Base-by-base conservation (phyloP, 2,888 invertebrate genomes). In the Glomeris marginata region DNA sequence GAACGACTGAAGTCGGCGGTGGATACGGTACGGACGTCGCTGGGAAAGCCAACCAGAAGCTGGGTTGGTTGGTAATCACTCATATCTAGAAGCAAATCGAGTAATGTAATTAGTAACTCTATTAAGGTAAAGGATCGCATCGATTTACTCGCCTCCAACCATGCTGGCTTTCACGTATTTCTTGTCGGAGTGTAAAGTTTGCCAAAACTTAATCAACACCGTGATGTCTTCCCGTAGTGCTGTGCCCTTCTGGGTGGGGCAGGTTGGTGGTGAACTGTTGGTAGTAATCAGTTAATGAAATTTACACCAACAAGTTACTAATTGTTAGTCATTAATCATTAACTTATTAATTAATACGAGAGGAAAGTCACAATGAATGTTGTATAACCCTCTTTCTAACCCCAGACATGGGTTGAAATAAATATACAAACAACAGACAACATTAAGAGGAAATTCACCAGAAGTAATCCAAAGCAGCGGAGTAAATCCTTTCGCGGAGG, bases 391-490 rank as follows among this genome's bases (percentile, higher is more conserved):
- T n/a, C n/a, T n/a, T n/a, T n/a, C n/a, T n/a, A n/a, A n/a, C n/a
- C n/a, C n/a, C n/a, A n/a, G n/a, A n/a, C n/a, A n/a, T n/a, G n/a
- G n/a, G n/a, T n/a, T n/a, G n/a, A n/a, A n/a, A n/a, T n/a, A n/a
- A n/a, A n/a, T n/a, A n/a, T n/a, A n/a, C n/a, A n/a, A n/a, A n/a
- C n/a, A n/a, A n/a, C n/a, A n/a, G n/a, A n/a, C n/a, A n/a, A n/a
- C n/a, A n/a, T n/a, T n/a, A n/a, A n/a, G n/a, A n/a, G n/a, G n/a
- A n/a, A n/a, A n/a, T n/a, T n/a, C n/a, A 60, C 60, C 90, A 90
- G 68, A 91, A 99, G 68, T 95, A 98, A 66, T 99, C 97, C 48
- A 98, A 71, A 49, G 95, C 91, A 35, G 82, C 82, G 55, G 86
- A 84, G 67, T 99, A 99, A 40, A 99, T 85, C 1, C 97, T 74